Evolutionary conservation across 2,888 invertebrate genomes (phyloP).

Genomic region (Trachelus iudaicus): DNA sequence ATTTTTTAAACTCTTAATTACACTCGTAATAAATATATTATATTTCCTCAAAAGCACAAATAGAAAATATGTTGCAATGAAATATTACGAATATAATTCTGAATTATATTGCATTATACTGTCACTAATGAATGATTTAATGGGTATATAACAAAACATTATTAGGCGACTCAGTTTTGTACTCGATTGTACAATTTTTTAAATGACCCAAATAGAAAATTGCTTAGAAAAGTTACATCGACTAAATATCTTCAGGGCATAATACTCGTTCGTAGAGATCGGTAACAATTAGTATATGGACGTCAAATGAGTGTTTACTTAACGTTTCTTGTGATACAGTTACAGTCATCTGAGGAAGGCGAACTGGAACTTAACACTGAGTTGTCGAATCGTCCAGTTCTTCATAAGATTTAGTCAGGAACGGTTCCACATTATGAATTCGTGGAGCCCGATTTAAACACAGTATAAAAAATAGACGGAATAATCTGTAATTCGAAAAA

Average conservation of each 20-base stretch:
- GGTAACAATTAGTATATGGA: constrained; percentile 57
- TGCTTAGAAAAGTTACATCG: not conserved
- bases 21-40: not conserved
- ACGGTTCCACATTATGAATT: not conserved
- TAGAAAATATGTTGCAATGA: not conserved
- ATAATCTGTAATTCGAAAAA: not conserved
- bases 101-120: not conserved
- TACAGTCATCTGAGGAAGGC: constrained; percentile 38
- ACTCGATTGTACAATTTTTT: not conserved
- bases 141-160: not conserved
- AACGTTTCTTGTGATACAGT: constrained; percentile 63
- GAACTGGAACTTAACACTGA: not conserved
- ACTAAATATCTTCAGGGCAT: not conserved
- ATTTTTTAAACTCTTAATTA: not conserved
- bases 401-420: constrained; percentile 7
- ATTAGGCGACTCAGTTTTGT: not conserved
- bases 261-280: constrained; percentile 27
- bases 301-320: constrained; percentile 42
- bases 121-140: not conserved
- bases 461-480: not conserved
- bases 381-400: constrained; percentile 10
- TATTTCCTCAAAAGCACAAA: not conserved
- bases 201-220: not conserved
- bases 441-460: not conserved
- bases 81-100: not conserved